Base-by-base conservation (phyloP, 2,113 vertebrate species). In the Aptenodytes forsteri region DNA sequence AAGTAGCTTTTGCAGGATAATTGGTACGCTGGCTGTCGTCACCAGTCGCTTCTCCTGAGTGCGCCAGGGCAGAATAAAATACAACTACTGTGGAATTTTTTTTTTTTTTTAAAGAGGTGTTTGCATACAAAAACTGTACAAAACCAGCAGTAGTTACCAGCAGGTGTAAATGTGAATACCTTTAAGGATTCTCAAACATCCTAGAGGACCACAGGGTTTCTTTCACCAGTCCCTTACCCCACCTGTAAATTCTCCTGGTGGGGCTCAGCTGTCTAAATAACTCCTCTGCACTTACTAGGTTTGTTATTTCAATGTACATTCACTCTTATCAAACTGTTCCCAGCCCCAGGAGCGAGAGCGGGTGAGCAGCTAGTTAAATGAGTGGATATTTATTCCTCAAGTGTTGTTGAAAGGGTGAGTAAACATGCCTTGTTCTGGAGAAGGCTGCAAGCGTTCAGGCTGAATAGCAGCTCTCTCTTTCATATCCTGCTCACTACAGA, bases 391-490 rank as follows among this genome's bases (percentile, higher is more conserved):
- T 91, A 83, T 82, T 89, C 86, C 61, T 84, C 20, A 29, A 73
- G 72, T 67, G 30, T 11, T 82, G 73, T 44, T 96, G 84, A 85
- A 96, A 96, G 77, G 56, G 17, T 85, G 73, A 82, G 73, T 85
- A 92, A 96, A 87, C 73, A 67, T 16, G 36, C 54, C 83, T 62
- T 76, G n/a, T 69, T 96, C 73, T 80, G 89, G 78, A 85, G 78
- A 82, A 77, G 87, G 52, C 42, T 65, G 69, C 32, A 85, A 65
- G 70, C 66, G 61, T 59, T 91, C 91, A 66, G 62, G 81, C 84
- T 94, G 89, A 96, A 80, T 23, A 80, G 91, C 73, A 47, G 81
- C 49, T 54, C 80, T 38, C 52, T 75, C 70, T 71, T 92, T 72
- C 61, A 49, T 34, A 76, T 13, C 38, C 73, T 66, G 22, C 58